Base-by-base conservation (phyloP, 53 echinoderm and acorn worm species). In the Antedon mediterranea region DNA sequence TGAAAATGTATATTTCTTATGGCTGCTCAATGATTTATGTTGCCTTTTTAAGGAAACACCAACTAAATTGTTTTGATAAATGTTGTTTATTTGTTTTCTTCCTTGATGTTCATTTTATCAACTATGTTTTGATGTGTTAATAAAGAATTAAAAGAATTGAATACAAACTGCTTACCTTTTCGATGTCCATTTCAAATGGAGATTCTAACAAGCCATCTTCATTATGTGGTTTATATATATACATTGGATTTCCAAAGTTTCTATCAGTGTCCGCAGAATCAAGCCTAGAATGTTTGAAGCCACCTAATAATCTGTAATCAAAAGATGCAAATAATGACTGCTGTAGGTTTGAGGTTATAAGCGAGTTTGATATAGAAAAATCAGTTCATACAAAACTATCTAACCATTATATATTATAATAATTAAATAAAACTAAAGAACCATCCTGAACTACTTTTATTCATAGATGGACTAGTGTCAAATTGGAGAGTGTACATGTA, bases 241-340 rank as follows among this genome's bases (percentile, higher is more conserved):
- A 95, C 18, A 92, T 90, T 7, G 97, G 97, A 78, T 95, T 95
- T 26, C 97, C 92, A 31, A 95, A 88, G 76, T 91, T 89, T 30
- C 91, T 84, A 34, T 95, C 88, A 28, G 76, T 11, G 30, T 89
- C 82, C 71, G 85, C 93, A 28, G 82, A 83, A 74, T 92, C 85
- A 82, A 95, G 91, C 32, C 97, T 85, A 57, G 82, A 79, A 74
- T 95, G 97, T 29, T 89, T 82, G 83, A 95, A 95, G 32, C 84
- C 84, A 28, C 43, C 43, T 0, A 44, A 33, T 30, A 44, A 71
- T 34, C 82, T 83, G 32, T 14, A 7, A 74, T 33, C 4, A 28
- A 31, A 0, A 73, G 73, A 29, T 28, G 28, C 31, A 80, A 27
- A 33, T 32, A 32, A 34, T 76, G 29, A 15, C 0, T n/a, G n/a